phyloP scores from a whole-genome alignment of 2,113 vertebrate species.

The Elaphurus davidianus region DNA sequence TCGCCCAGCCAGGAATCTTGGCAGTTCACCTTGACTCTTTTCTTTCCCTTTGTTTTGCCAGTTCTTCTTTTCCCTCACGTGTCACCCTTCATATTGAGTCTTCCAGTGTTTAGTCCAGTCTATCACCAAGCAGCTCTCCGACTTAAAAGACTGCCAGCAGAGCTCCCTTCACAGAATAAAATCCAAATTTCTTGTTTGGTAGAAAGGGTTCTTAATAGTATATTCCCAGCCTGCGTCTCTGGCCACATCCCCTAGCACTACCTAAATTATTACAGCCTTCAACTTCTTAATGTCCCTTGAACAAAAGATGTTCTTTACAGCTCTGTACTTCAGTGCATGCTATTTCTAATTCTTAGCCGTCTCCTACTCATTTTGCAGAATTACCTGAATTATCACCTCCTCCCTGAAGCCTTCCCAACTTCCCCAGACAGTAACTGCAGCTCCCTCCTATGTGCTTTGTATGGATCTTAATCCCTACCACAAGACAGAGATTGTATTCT shows the following conservation, averaged over 20 bases:
- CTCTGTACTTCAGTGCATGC: background rate
- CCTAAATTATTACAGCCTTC: background rate
- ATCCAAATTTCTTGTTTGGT: background rate
- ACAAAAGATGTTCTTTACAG: background rate
- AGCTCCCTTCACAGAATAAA: background rate
- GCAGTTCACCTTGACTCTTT: background rate
- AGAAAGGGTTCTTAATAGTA: background rate
- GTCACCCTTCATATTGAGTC: background rate
- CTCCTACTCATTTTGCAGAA: background rate
- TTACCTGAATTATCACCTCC: background rate
- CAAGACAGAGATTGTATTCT: background rate
- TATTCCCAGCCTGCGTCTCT: background rate
- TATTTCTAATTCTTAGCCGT: background rate
- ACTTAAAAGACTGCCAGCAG: background rate
- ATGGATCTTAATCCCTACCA: background rate
- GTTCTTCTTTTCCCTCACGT: background rate
- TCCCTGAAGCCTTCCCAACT: background rate
- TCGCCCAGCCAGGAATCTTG: background rate
- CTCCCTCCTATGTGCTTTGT: background rate
- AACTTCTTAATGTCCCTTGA: background rate
- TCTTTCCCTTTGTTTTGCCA: background rate
- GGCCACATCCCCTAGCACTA: background rate
- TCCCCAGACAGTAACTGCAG: background rate
- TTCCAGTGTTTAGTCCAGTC: background rate
- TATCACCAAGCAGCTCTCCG: background rate